Evolutionary conservation across 2,797 vertebrate species (phyloP).

Genomic region (Botia kubotai): DNA sequence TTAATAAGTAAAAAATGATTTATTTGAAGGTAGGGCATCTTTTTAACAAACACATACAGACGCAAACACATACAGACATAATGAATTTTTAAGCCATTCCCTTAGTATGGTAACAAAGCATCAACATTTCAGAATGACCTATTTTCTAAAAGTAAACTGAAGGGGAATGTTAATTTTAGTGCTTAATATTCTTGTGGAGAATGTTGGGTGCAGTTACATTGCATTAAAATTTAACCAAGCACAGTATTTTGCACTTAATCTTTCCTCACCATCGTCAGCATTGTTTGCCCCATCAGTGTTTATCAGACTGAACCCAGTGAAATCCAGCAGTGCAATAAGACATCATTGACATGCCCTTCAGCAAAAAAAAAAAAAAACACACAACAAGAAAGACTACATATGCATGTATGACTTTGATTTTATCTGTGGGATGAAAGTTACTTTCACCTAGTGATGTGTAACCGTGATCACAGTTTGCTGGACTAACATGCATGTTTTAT

Average conservation of each 20-base stretch:
- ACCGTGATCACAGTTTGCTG: neutral
- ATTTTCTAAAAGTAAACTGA: slow-evolving; percentile 71
- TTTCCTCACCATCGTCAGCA: slow-evolving; percentile 26
- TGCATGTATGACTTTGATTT: slow-evolving; percentile 5
- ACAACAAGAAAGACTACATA: neutral
- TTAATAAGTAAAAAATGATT: neutral
- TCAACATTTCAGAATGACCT: slow-evolving; percentile 48
- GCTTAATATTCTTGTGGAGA: slow-evolving; percentile 70
- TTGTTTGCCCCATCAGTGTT: slow-evolving; percentile 45
- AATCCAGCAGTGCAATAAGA: slow-evolving; percentile 13
- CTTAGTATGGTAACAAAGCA: slow-evolving; percentile 20
- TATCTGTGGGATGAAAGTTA: neutral
- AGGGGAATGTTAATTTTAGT: slow-evolving; percentile 73
- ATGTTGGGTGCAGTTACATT: slow-evolving; percentile 49
- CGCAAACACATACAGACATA: neutral
- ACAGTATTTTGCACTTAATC: slow-evolving; percentile 58
- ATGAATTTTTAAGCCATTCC: neutral
- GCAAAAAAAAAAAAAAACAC: neutral
- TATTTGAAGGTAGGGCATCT: neutral
- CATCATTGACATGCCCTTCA: slow-evolving; percentile 2
- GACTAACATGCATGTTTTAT: neutral
- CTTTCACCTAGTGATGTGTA: neutral
- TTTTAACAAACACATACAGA: neutral
- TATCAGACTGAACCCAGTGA: slow-evolving; percentile 24
- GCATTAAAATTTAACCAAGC: slow-evolving; percentile 62